phyloP scores from a whole-genome alignment of 1,140 invertebrate genomes.

The Ooceraea biroi region DNA sequence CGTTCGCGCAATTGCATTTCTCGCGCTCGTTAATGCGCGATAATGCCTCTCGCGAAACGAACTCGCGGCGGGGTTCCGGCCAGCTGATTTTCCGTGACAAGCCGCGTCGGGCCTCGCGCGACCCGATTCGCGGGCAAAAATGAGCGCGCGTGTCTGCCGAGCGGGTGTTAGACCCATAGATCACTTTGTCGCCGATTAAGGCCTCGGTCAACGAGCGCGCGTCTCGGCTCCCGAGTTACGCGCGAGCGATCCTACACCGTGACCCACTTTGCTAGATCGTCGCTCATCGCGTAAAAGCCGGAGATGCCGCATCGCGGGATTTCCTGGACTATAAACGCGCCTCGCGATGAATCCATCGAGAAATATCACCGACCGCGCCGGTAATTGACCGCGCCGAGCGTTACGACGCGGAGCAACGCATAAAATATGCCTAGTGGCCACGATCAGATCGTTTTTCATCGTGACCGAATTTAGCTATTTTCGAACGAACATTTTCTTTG shows the following conservation, averaged over 20 bases:
- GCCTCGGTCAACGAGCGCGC: conserved; percentile 45
- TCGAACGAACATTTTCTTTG: conserved; percentile 14
- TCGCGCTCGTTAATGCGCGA: neutral
- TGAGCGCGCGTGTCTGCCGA: conserved; percentile 29
- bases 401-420: conserved; percentile 4
- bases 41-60: neutral
- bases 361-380: conserved; percentile 22
- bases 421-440: conserved; percentile 39
- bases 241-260: conserved; percentile 48
- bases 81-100: conserved; percentile 35
- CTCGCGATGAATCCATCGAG: conserved; percentile 41
- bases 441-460: conserved; percentile 45
- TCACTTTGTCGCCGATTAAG: conserved; percentile 59
- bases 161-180: conserved; percentile 48
- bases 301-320: conserved; percentile 44
- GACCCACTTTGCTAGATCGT: conserved; percentile 52
- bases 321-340: conserved; percentile 53
- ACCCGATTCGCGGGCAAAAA: conserved; percentile 46
- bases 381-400: conserved; percentile 35
- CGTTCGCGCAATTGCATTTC: neutral
- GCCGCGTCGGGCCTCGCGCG: conserved; percentile 2
- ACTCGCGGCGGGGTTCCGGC: neutral
- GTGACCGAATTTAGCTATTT: conserved; percentile 30
- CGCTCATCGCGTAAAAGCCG: conserved; percentile 48
- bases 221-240: conserved; percentile 25